Evolutionary conservation across 2,797 vertebrate genomes (phyloP), one percentile per base, ranked within the genome.

Genomic region (Yasuhikotakia modesta): DNA sequence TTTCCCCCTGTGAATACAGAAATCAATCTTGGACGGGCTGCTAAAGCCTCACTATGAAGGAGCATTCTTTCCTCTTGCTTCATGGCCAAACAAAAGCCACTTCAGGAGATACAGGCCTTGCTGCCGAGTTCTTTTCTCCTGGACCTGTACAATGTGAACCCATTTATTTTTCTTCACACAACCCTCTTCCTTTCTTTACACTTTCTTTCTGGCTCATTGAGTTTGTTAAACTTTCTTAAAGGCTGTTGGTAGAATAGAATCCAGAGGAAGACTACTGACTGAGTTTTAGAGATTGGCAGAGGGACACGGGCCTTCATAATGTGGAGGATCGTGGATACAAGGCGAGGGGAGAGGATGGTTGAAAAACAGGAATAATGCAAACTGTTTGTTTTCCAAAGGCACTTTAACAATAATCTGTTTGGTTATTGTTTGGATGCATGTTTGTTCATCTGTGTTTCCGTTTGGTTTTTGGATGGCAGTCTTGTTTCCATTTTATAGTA

Each of bases 1-100:
- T 97, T 96, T 95, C 92, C 89, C 89, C 88, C 83, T 88, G 71
- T 97, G 95, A 98, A 97, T 96, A 87, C 94, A 94, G 94, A 94
- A 94, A 96, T 95, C 95, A 93, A 94, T 93, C 94, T 95, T 93
- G 90, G 93, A 91, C 87, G 81, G 81, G 82, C 88, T 89, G 91
- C 88, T 93, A 94, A 94, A 95, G 94, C 91, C 90, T 90, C 1
- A 65, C 92, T 93, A 87, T 93, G 94, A 94, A 95, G 92, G 91
- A 91, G 93, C 89, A 93, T 94, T 94, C 94, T 94, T 93, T 90
- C 86, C 88, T 87, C 89, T 91, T 89, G 92, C 95, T 95, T 95
- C 86, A 92, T 87, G 86, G 85, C 87, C 83, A 91, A 89, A 97
- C 95, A 97, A 98, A 97, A 95, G 93, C 89, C 90, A 93, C 95